phyloP scores from a whole-genome alignment of 2,888 invertebrate genomes.

The Ectropis crepuscularia region DNA sequence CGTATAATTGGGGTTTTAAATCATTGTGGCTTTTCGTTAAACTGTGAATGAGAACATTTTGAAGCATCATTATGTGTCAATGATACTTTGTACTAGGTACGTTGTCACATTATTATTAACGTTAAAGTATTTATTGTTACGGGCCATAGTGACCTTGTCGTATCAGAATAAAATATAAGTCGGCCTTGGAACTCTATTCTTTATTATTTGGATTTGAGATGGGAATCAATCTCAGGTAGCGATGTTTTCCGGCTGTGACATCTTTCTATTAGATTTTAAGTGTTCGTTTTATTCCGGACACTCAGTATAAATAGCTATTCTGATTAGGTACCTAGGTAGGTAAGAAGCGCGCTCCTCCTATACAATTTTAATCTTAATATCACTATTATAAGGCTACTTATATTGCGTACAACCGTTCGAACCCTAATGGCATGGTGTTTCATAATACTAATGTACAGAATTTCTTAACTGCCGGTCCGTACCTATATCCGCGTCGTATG shows the following conservation, averaged over 20 bases:
- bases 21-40: constrained; percentile 33
- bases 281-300: no score
- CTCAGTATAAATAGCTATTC: no score
- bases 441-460: constrained; percentile 16
- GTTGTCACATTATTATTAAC: constrained; percentile 2
- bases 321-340: no score
- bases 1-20: constrained; percentile 28
- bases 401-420: constrained; percentile 2
- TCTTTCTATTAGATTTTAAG: no score
- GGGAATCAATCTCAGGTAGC: neutral
- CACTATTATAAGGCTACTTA: neutral
- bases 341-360: neutral
- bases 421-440: constrained; percentile 7
- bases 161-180: neutral
- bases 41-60: constrained; percentile 32
- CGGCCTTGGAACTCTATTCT: neutral
- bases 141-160: neutral
- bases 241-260: no score
- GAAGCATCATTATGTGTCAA: constrained; percentile 26
- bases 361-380: neutral
- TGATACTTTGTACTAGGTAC: constrained; percentile 3
- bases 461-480: constrained; percentile 6
- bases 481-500: constrained; percentile 16
- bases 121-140: constrained; percentile 6
- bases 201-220: neutral